A percentile compares a stretch with the other conserved stretches of the same genome.
Evolutionary conservation across 2,113 vertebrate species (phyloP).

Genomic region (Microtus richardsoni): DNA sequence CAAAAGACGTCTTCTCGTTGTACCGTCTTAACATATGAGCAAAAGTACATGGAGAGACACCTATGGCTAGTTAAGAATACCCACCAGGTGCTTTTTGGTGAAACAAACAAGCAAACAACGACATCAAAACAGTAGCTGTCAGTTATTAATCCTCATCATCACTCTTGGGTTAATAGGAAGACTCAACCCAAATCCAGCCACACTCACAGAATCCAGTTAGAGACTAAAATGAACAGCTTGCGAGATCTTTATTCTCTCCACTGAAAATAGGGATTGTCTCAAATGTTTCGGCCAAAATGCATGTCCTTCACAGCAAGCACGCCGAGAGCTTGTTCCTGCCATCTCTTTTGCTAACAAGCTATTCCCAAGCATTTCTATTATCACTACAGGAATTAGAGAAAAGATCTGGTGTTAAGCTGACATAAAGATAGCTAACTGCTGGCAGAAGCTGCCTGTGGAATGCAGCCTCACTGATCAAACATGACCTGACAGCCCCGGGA

Average conservation of each 20-base stretch:
- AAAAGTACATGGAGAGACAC: constrained; percentile 37
- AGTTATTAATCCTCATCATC: not conserved
- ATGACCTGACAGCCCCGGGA: not conserved
- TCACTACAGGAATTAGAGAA: constrained; percentile 10
- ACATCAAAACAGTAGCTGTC: not conserved
- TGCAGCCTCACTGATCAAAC: not conserved
- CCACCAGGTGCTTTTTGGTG: not conserved
- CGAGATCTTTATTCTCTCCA: not conserved
- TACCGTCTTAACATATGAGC: not conserved
- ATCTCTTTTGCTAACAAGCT: not conserved
- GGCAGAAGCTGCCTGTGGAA: not conserved
- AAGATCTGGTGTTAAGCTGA: not conserved
- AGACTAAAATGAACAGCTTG: not conserved
- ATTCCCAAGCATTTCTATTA: constrained; percentile 22
- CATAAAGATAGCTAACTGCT: not conserved
- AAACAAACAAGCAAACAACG: not conserved
- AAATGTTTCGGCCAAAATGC: not conserved
- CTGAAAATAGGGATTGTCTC: not conserved
- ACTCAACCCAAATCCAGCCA: constrained; percentile 7
- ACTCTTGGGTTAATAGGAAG: not conserved
- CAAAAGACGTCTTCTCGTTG: constrained; percentile 32
- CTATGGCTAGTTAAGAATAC: constrained; percentile 5
- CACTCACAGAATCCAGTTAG: not conserved
- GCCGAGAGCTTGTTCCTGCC: not conserved
- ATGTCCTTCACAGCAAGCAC: not conserved